Conservation (phyloP, 2,888 invertebrate genomes). For the Nysson spinosus region DNA sequence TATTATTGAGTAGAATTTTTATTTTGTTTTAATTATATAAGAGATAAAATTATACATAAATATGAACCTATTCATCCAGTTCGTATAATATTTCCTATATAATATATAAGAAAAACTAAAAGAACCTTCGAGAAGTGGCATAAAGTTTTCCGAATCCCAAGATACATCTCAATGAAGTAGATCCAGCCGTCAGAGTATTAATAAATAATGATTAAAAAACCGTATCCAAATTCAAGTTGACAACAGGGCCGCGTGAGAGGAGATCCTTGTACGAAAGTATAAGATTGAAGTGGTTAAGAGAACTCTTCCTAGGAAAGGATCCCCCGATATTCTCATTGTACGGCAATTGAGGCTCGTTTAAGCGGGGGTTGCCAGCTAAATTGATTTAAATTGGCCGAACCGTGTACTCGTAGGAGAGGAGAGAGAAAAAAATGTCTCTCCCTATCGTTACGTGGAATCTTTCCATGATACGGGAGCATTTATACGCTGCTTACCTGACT, state of each 20-base stretch:
- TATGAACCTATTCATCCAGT: too few relatives aligned
- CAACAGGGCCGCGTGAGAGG: constrained; percentile 3
- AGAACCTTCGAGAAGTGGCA: too few relatives aligned
- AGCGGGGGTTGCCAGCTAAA: constrained; percentile 70
- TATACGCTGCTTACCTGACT: constrained; percentile 70
- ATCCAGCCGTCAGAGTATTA: too few relatives aligned
- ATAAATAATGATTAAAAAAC: background rate
- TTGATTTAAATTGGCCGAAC: constrained; percentile 75
- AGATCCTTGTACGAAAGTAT: constrained; percentile 41
- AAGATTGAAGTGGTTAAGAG: constrained; percentile 52
- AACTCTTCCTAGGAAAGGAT: constrained; percentile 25
- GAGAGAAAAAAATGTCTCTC: constrained; percentile 25
- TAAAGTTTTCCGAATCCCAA: too few relatives aligned
- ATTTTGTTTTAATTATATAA: too few relatives aligned
- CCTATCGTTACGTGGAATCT: constrained; percentile 59
- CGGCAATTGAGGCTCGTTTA: constrained; percentile 74
- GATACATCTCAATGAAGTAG: too few relatives aligned
- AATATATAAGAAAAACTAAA: too few relatives aligned
- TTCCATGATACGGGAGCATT: constrained; percentile 75
- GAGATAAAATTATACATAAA: too few relatives aligned
- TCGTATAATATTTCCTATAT: too few relatives aligned
- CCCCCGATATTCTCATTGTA: constrained; percentile 64
- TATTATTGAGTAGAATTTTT: too few relatives aligned
- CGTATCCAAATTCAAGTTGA: constrained; percentile 7
- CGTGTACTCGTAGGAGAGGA: constrained; percentile 19